Conservation (phyloP, 2,888 invertebrate species). For the Cosmopolites sordidus region DNA sequence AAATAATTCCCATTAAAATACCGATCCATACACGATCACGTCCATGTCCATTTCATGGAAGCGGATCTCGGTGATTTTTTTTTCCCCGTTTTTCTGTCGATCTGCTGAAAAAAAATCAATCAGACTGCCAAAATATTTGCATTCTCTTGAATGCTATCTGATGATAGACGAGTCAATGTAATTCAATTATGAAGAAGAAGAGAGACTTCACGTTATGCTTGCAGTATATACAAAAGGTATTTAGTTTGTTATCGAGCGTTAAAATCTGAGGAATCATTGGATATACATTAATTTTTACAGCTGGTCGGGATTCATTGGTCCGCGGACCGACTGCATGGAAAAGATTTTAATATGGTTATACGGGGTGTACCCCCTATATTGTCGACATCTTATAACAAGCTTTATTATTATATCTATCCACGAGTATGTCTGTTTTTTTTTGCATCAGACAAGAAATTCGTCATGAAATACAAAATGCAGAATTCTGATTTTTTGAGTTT, state of each 20-base stretch:
- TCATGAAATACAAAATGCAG: too few relatives aligned
- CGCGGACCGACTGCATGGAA: not conserved
- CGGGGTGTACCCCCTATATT: too few relatives aligned
- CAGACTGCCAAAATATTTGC: constrained; percentile 1
- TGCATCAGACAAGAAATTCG: too few relatives aligned
- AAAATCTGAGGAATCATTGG: constrained; percentile 39
- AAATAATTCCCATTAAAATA: too few relatives aligned
- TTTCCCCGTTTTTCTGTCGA: too few relatives aligned
- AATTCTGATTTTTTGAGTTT: too few relatives aligned
- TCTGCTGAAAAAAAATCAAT: not conserved
- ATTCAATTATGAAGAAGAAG: not conserved
- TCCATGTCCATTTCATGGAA: too few relatives aligned
- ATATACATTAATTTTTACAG: constrained; percentile 36
- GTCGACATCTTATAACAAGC: too few relatives aligned
- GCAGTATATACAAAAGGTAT: constrained; percentile 32
- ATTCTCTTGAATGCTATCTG: not conserved
- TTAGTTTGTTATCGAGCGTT: constrained; percentile 37
- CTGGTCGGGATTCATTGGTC: not conserved
- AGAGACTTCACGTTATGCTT: constrained; percentile 3
- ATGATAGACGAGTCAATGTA: not conserved
- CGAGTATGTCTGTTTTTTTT: too few relatives aligned
- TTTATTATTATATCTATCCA: too few relatives aligned
- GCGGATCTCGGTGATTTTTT: too few relatives aligned
- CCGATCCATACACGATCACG: too few relatives aligned
- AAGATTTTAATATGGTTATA: not conserved